Evolutionary conservation across 2,113 vertebrate species (phyloP).

Genomic region (Brachionichthys hirsutus): DNA sequence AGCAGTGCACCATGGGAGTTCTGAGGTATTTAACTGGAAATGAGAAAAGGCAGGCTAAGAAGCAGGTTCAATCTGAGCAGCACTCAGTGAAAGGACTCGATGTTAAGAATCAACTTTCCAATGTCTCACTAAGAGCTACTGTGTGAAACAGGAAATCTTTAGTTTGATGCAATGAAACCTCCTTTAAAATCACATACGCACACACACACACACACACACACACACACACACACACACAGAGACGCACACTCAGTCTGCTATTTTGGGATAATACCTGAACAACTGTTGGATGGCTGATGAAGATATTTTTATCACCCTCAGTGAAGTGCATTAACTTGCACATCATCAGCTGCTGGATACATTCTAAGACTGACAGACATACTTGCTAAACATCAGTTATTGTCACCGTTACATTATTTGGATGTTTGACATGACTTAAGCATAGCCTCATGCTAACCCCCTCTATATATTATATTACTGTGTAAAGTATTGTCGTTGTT

Average conservation of each 20-base stretch:
- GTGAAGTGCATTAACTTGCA: no score
- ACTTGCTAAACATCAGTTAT: no score
- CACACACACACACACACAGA: not conserved
- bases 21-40: slow-evolving; percentile 47
- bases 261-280: not conserved
- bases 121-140: not conserved
- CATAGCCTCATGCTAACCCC: no score
- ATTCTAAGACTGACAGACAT: no score
- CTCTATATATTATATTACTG: no score
- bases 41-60: slow-evolving; percentile 25
- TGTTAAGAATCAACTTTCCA: slow-evolving; percentile 1
- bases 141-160: not conserved
- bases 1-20: slow-evolving; percentile 57
- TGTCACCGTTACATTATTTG: no score
- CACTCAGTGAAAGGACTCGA: slow-evolving; percentile 17
- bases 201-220: not conserved
- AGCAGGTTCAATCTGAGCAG: slow-evolving; percentile 35
- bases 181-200: no score
- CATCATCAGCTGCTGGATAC: not conserved
- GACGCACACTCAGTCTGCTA: not conserved
- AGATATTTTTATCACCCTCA: no score
- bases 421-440: no score
- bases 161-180: not conserved
- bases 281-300: not conserved
- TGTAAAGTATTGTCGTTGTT: no score